Base-by-base conservation (phyloP, 2,888 invertebrate genomes). In the Pachydiplax longipennis region DNA sequence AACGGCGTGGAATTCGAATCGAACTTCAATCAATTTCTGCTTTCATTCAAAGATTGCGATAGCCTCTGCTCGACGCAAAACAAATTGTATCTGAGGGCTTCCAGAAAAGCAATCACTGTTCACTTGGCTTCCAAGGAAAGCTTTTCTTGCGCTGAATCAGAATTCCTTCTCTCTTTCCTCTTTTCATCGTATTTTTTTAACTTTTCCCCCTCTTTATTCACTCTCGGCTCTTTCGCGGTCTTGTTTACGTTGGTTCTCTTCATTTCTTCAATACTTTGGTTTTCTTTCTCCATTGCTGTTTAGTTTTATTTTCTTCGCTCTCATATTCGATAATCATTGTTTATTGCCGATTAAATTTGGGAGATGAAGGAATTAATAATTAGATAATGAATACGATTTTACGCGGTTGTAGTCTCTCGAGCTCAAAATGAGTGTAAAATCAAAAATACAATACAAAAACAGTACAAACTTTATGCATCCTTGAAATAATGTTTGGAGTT, bases 111-210 rank as follows among this genome's bases (percentile, higher is more conserved):
- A 53, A 53, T 53, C 83, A 83, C 25, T 83, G 13, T 31, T 44
- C 82, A 48, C 53, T 83, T 83, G 83, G 83, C 83, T 83, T 83
- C 83, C 83, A 83, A 58, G 53, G 25, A n/a, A 48, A 37, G 25
- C 25, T 61, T 61, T 61, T 18, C 10, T 5, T n/a, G 61, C 61
- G 61, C 61, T 2, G 5, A 58, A 2, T 58, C 22, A 0, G 61
- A 22, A 22, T 61, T n/a, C 8, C n/a, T 4, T 3, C n/a, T 15
- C 61, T 61, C 15, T 61, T 61, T 61, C n/a, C 61, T 5, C n/a
- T n/a, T 15, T 15, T 15, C n/a, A 15, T 61, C 15, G 5, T n/a
- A n/a, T n/a, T 37, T 37, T 37, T 37, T 37, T 37, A 37, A 37
- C 37, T 5, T 37, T 37, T 37, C 37, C 37, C 5, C 37, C 37